These are phyloP conservation scores for Ctenicera cuprea DNA, from an alignment of 2,888 invertebrate species.

Conservation along the genomic window DNA sequence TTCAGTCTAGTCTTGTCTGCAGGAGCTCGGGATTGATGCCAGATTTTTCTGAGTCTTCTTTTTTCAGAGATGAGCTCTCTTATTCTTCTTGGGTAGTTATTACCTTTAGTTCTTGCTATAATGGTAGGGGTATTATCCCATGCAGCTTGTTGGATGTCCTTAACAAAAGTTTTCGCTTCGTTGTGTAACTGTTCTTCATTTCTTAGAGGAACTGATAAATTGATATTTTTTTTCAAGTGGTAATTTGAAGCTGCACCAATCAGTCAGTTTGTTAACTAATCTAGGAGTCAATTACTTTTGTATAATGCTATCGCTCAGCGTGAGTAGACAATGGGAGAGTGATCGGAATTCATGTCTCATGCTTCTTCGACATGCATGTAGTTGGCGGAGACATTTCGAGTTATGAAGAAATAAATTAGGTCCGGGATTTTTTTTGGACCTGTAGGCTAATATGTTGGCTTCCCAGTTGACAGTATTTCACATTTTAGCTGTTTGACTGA, in stretches of 20 bases:
- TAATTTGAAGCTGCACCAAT: not conserved
- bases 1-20: too few relatives aligned
- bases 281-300: too few relatives aligned
- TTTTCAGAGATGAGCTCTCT: too few relatives aligned
- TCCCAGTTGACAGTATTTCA: slow-evolving; percentile 16
- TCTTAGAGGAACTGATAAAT: not conserved
- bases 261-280: too few relatives aligned
- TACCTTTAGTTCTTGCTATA: not conserved
- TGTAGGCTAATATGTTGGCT: slow-evolving; percentile 26
- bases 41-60: too few relatives aligned
- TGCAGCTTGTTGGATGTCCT: too few relatives aligned
- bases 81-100: too few relatives aligned
- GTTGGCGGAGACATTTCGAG: slow-evolving; percentile 20
- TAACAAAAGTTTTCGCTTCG: slow-evolving; percentile 1
- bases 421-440: slow-evolving; percentile 29
- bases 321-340: slow-evolving; percentile 21
- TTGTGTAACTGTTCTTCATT: too few relatives aligned
- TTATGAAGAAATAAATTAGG: slow-evolving; percentile 27
- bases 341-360: too few relatives aligned
- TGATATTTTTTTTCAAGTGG: slow-evolving; percentile 9
- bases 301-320: too few relatives aligned
- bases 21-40: too few relatives aligned
- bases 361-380: too few relatives aligned
- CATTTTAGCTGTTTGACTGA: slow-evolving; percentile 24
- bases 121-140: slow-evolving; percentile 7